Conservation (phyloP, 1,140 invertebrate genomes). For the Aleiodes sp. region DNA sequence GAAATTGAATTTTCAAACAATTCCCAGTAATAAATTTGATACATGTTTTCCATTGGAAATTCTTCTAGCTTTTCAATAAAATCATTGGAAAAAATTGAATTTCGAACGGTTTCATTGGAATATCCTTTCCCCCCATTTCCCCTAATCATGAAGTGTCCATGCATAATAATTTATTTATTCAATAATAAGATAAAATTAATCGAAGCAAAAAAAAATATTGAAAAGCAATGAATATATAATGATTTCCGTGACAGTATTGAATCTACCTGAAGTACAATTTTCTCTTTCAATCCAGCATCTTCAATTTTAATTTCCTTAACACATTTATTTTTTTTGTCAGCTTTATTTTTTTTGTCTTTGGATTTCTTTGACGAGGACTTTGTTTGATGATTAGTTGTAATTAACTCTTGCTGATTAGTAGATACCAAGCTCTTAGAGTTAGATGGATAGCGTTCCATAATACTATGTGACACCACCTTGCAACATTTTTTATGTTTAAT, state of each 20-base stretch:
- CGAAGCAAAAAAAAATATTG: conserved; percentile 29
- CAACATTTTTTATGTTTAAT: conserved; percentile 32
- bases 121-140: too few relatives aligned
- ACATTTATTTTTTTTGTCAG: conserved; percentile 53
- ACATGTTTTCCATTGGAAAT: too few relatives aligned
- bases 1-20: too few relatives aligned
- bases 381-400: conserved; percentile 32
- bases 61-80: too few relatives aligned
- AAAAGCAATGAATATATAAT: not conserved
- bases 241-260: not conserved
- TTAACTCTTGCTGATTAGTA: conserved; percentile 37
- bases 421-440: conserved; percentile 41
- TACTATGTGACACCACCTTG: conserved; percentile 32
- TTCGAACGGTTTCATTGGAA: too few relatives aligned
- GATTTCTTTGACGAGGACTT: conserved; percentile 44
- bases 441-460: conserved; percentile 24
- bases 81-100: too few relatives aligned
- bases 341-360: conserved; percentile 60
- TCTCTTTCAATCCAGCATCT: conserved; percentile 43
- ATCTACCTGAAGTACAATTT: conserved; percentile 44
- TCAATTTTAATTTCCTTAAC: conserved; percentile 42
- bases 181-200: conserved; percentile 19
- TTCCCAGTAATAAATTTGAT: too few relatives aligned
- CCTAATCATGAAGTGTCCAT: not conserved
- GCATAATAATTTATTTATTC: not conserved